phyloP scores from a whole-genome alignment of 2,113 vertebrate genomes.

The Aleadryas rufinucha region DNA sequence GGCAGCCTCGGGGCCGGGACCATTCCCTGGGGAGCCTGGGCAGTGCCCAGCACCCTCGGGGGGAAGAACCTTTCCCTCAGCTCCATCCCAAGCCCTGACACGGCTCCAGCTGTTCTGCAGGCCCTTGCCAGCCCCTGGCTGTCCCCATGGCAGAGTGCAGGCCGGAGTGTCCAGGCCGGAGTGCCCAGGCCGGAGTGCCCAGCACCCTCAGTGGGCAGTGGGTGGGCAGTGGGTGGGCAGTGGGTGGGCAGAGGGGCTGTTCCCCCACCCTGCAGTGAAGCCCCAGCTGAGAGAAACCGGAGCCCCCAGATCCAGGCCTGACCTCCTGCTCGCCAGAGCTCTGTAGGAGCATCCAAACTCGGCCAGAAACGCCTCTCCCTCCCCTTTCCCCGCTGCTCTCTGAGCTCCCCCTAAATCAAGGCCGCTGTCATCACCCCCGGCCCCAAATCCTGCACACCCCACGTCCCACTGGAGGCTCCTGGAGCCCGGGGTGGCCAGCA shows the following conservation, averaged over 20 bases:
- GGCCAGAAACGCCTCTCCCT: not conserved
- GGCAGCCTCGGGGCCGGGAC: not conserved
- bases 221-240: not conserved
- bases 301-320: not conserved
- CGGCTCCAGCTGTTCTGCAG: not conserved
- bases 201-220: not conserved
- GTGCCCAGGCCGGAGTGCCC: not conserved
- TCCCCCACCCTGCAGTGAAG: not conserved
- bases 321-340: not conserved
- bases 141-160: accelerated
- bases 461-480: accelerated
- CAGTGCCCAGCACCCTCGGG: not conserved
- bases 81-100: not conserved
- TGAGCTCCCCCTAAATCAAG: not conserved
- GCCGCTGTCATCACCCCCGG: not conserved
- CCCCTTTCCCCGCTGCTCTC: not conserved
- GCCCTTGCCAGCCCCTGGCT: not conserved
- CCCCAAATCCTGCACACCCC: not conserved
- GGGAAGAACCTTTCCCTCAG: not conserved
- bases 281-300: not conserved
- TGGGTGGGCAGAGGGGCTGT: not conserved
- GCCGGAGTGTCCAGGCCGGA: not conserved
- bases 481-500: not conserved
- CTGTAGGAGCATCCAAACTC: not conserved
- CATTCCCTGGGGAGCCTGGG: not conserved